Conservation (phyloP, 2,888 invertebrate genomes). For the Heliothis peltigera region DNA sequence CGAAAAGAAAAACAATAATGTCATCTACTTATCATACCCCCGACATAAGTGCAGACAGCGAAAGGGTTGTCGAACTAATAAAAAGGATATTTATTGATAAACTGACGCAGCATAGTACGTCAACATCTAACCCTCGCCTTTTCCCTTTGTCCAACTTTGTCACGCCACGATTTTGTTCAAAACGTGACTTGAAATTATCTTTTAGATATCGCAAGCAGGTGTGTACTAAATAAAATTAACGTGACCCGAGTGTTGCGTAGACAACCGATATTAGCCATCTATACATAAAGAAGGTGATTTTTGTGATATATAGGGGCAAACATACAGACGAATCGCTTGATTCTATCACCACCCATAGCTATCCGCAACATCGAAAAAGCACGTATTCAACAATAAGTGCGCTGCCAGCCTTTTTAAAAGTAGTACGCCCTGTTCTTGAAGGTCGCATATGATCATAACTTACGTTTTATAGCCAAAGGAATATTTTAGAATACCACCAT, state of each 20-base stretch:
- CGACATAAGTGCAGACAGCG: too few relatives aligned
- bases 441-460: neutral
- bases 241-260: conserved; percentile 12
- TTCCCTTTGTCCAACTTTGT: neutral
- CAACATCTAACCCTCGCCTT: conserved; percentile 23
- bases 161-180: conserved; percentile 17
- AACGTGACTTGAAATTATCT: conserved; percentile 32
- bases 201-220: conserved; percentile 11
- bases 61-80: conserved; percentile 5
- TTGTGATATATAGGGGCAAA: conserved; percentile 1
- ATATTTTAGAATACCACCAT: conserved; percentile 27
- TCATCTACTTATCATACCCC: too few relatives aligned
- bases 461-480: neutral
- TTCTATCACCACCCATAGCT: too few relatives aligned
- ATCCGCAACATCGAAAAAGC: too few relatives aligned
- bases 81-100: conserved; percentile 29
- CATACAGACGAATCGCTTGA: conserved; percentile 4
- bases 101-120: conserved; percentile 21
- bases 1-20: too few relatives aligned
- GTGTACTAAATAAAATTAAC: conserved; percentile 1
- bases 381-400: too few relatives aligned
- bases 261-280: conserved; percentile 4
- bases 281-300: too few relatives aligned
- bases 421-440: neutral
- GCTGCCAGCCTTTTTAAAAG: too few relatives aligned